phyloP scores from a whole-genome alignment of 1,140 invertebrate genomes.

The Drosophila littoralis region DNA sequence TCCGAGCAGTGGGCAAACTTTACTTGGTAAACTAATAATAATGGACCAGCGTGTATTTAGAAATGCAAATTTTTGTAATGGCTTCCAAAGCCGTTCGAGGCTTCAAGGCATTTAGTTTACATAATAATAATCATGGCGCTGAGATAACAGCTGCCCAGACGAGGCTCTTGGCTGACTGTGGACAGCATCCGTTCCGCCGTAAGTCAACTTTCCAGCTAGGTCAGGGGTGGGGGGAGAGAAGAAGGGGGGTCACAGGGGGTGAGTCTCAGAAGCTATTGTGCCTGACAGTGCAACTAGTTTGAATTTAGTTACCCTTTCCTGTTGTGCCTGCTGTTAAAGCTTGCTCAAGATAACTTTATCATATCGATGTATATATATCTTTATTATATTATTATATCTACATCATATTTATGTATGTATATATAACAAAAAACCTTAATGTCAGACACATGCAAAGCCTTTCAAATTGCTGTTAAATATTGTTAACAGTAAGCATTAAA shows the following conservation, averaged over 20 bases:
- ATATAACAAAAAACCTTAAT: no score
- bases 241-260: not conserved
- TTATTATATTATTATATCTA: no score
- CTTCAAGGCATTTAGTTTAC: slow-evolving; percentile 65
- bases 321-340: no score
- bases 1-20: slow-evolving; percentile 21
- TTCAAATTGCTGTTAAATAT: no score
- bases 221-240: not conserved
- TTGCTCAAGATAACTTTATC: no score
- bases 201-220: slow-evolving; percentile 20
- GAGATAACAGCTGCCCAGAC: slow-evolving; percentile 27
- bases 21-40: slow-evolving; percentile 71
- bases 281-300: slow-evolving; percentile 32
- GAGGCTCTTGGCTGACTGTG: slow-evolving; percentile 7
- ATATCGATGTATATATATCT: no score
- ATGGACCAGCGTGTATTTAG: slow-evolving; percentile 73
- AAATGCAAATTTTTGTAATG: slow-evolving; percentile 76
- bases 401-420: no score
- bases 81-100: slow-evolving; percentile 47
- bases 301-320: slow-evolving; percentile 1
- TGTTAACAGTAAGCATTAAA: no score
- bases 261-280: slow-evolving; percentile 5
- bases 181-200: slow-evolving; percentile 27
- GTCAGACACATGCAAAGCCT: no score
- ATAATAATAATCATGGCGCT: slow-evolving; percentile 57